Percentiles rank a stretch among this genome's conserved stretches.
Evolutionary conservation across 2,888 invertebrate genomes (phyloP).

Genomic region (Chymomyza fuscimana): DNA sequence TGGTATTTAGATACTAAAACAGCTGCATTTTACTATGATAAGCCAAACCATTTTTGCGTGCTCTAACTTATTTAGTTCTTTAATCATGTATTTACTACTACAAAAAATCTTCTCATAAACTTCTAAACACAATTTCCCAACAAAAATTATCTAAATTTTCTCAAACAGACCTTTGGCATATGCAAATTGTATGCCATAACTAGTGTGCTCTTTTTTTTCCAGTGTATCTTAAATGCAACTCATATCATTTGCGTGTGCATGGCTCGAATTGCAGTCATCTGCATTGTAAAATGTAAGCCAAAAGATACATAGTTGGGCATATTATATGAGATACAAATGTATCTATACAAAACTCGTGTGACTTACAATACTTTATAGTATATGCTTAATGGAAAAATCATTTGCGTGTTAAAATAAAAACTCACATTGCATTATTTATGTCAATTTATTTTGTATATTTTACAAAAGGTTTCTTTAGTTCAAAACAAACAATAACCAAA

Average conservation of each 20-base stretch:
- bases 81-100: too few relatives aligned
- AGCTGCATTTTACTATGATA: too few relatives aligned
- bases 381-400: slow-evolving; percentile 30
- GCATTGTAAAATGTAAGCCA: not conserved
- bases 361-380: not conserved
- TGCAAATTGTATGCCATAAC: not conserved
- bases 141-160: not conserved
- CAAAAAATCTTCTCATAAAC: too few relatives aligned
- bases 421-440: slow-evolving; percentile 40
- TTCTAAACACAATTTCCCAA: too few relatives aligned
- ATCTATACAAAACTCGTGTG: too few relatives aligned
- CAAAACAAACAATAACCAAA: slow-evolving; percentile 15
- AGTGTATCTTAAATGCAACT: not conserved
- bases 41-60: too few relatives aligned
- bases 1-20: too few relatives aligned
- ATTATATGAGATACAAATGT: not conserved
- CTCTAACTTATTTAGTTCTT: too few relatives aligned
- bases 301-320: not conserved
- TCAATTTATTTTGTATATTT: slow-evolving; percentile 50
- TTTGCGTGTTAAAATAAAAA: slow-evolving; percentile 55
- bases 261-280: slow-evolving; percentile 5
- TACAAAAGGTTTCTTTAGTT: slow-evolving; percentile 38
- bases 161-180: not conserved
- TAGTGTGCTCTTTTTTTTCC: not conserved
- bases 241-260: slow-evolving; percentile 38